Conservation (phyloP, 2,113 vertebrate species). For the Podarcis cretensis region DNA sequence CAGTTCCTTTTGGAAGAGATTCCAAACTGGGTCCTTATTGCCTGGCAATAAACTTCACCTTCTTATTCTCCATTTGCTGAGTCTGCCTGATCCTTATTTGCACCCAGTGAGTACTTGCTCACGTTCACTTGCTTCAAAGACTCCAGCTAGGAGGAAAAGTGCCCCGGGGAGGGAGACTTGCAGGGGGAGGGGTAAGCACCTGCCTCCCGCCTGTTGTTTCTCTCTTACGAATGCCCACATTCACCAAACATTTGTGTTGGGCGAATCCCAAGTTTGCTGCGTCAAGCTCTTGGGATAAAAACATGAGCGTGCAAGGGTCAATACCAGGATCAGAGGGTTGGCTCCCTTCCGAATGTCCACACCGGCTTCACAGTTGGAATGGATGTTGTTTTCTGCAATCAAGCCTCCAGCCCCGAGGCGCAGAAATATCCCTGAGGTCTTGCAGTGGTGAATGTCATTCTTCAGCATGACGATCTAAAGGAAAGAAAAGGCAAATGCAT, state of each 20-base stretch:
- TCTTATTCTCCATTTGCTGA: no score
- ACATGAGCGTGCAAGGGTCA: not conserved
- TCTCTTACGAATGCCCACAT: not conserved
- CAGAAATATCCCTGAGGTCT: conserved; percentile 85
- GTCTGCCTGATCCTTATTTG: no score
- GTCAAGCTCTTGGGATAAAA: no score
- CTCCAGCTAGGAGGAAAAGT: not conserved
- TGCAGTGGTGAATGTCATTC: conserved; percentile 86
- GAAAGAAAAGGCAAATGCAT: not conserved
- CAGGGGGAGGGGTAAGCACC: not conserved
- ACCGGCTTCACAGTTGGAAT: conserved; percentile 85
- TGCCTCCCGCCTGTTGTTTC: not conserved
- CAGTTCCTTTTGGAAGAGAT: no score
- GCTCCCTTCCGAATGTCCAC: conserved; percentile 88
- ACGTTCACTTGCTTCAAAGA: no score
- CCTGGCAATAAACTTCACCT: no score
- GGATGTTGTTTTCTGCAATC: conserved; percentile 87
- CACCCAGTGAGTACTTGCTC: no score
- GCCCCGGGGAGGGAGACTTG: no score
- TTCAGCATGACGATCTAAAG: conserved; percentile 87
- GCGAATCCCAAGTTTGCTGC: not conserved
- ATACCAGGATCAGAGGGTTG: conserved; percentile 86
- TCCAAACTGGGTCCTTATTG: no score
- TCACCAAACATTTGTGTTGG: not conserved
- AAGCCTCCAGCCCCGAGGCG: conserved; percentile 86